Evolutionary conservation across 1,140 invertebrate species (phyloP).

Genomic region (Uloborus diversus): DNA sequence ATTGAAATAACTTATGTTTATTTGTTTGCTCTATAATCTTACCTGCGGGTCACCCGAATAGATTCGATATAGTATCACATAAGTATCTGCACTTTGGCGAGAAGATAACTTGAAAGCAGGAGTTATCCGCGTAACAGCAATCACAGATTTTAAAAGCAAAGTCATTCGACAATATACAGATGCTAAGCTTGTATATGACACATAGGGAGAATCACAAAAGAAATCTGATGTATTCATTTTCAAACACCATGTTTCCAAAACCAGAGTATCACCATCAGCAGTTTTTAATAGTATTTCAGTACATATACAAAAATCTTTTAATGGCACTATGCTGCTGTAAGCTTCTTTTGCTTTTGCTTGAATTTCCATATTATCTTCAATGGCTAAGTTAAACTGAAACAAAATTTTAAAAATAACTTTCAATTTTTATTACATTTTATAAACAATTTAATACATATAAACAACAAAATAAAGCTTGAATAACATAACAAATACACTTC

Average conservation of each 20-base stretch:
- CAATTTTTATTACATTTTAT: no score
- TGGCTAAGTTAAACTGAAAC: conserved; percentile 81
- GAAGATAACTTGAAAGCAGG: conserved; percentile 91
- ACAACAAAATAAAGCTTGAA: no score
- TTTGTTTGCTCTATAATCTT: no score
- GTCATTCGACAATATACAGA: conserved; percentile 85
- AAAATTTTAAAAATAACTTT: no score
- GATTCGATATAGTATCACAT: conserved; percentile 88
- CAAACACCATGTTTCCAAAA: conserved; percentile 88
- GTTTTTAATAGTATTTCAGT: conserved; percentile 92
- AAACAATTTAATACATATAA: no score
- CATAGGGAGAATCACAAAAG: conserved; percentile 46
- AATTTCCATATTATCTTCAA: conserved; percentile 82
- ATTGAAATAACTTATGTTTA: no score
- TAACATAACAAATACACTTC: no score
- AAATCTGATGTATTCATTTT: conserved; percentile 63
- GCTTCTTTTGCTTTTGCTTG: conserved; percentile 78
- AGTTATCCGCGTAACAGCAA: conserved; percentile 86
- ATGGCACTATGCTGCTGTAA: conserved; percentile 68
- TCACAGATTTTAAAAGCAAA: conserved; percentile 86
- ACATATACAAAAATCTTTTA: conserved; percentile 69
- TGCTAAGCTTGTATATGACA: conserved; percentile 6
- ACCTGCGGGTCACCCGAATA: conserved; percentile 83
- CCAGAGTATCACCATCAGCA: conserved; percentile 88
- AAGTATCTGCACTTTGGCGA: conserved; percentile 83